These are phyloP conservation scores for Salticus scenicus DNA, from an alignment of 2,888 invertebrate species.

Conservation along the genomic window DNA sequence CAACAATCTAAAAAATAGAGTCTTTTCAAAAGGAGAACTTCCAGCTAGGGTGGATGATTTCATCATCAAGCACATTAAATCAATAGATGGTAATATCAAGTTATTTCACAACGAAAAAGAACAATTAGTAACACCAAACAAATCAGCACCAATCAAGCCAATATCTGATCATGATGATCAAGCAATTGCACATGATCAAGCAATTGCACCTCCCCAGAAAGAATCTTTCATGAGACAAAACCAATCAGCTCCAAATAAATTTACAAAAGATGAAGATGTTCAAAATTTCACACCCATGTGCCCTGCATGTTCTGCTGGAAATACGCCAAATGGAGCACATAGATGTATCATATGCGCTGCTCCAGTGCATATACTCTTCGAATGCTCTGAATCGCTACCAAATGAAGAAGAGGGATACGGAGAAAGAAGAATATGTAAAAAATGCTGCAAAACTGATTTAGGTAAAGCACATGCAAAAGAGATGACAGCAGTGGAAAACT, in stretches of 20 bases:
- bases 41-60: neutral
- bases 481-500: too few species aligned
- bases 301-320: neutral
- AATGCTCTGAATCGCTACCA: neutral
- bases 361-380: neutral
- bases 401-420: slow-evolving; percentile 1
- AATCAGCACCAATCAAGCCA: too few species aligned
- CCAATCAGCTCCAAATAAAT: neutral
- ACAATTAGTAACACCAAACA: too few species aligned
- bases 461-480: neutral
- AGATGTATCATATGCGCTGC: neutral
- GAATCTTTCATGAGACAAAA: too few species aligned
- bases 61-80: neutral
- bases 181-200: too few species aligned
- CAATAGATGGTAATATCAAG: neutral
- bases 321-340: neutral
- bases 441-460: neutral
- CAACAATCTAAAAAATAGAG: neutral
- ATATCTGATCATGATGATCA: too few species aligned
- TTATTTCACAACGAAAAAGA: too few species aligned
- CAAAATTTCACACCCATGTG: neutral
- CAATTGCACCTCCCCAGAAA: too few species aligned
- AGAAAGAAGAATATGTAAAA: neutral
- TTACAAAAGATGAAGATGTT: neutral
- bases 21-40: neutral